Percentiles rank a stretch among this genome's conserved stretches.
Evolutionary conservation across 2,113 vertebrate species (phyloP).

Genomic region (Telmatochromis sp.): DNA sequence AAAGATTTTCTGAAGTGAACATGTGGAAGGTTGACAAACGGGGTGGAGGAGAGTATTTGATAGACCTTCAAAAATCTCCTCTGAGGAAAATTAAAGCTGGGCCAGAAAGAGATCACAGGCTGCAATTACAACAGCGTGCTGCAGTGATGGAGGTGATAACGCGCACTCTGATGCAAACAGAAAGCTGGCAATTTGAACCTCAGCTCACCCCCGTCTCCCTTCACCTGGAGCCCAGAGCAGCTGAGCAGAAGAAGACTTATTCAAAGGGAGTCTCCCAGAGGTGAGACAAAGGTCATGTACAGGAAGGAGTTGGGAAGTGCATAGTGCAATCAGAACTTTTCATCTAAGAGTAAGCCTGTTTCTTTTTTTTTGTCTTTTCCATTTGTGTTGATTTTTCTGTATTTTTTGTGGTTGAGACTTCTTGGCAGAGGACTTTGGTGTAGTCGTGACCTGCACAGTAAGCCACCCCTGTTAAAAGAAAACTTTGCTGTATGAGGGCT

Average conservation of each 20-base stretch:
- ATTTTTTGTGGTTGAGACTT: neutral
- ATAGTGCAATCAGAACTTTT: slow-evolving; percentile 74
- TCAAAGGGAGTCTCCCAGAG: slow-evolving; percentile 74
- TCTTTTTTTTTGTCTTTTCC: slow-evolving; percentile 36
- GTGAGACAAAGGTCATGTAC: slow-evolving; percentile 77
- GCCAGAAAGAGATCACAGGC: slow-evolving; percentile 78
- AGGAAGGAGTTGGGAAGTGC: slow-evolving; percentile 79
- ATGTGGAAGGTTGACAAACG: slow-evolving; percentile 9
- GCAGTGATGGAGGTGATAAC: slow-evolving; percentile 82
- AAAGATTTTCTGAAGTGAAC: neutral
- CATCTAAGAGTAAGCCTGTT: slow-evolving; percentile 62
- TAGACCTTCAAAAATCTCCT: slow-evolving; percentile 67
- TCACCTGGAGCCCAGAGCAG: slow-evolving; percentile 42
- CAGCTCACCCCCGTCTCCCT: slow-evolving; percentile 28
- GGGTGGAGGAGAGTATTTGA: slow-evolving; percentile 31
- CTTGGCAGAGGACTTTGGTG: slow-evolving; percentile 8
- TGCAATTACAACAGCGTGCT: slow-evolving; percentile 82
- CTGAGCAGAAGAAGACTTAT: slow-evolving; percentile 73
- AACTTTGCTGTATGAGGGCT: neutral
- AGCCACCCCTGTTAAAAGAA: slow-evolving; percentile 52
- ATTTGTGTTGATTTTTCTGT: slow-evolving; percentile 8
- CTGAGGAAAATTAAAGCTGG: slow-evolving; percentile 71
- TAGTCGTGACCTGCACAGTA: slow-evolving; percentile 31
- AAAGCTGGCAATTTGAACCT: slow-evolving; percentile 68
- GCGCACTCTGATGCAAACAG: slow-evolving; percentile 13